A percentile compares a stretch with the other conserved stretches of the same genome.
Conservation (phyloP, 2,797 vertebrate genomes). For the Masticophis lateralis region DNA sequence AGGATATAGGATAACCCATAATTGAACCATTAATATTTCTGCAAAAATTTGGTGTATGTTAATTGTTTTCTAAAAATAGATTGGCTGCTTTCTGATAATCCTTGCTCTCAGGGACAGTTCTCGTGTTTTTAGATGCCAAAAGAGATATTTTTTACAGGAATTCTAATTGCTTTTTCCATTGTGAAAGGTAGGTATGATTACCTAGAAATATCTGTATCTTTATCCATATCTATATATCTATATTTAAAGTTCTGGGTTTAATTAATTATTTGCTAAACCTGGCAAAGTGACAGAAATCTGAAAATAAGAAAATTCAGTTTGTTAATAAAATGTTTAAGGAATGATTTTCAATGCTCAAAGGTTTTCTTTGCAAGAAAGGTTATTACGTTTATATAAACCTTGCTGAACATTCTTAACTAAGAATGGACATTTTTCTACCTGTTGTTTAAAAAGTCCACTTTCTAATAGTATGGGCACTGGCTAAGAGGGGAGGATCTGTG, state of each 20-base stretch:
- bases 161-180: not conserved
- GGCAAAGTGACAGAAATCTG: not conserved
- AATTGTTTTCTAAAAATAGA: slow-evolving; percentile 39
- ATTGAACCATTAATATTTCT: slow-evolving; percentile 29
- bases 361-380: slow-evolving; percentile 17
- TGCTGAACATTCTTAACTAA: not conserved
- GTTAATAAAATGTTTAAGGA: not conserved
- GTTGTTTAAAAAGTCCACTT: not conserved
- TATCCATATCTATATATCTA: not conserved
- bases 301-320: slow-evolving; percentile 4
- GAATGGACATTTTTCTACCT: not conserved
- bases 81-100: not conserved
- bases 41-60: slow-evolving; percentile 19
- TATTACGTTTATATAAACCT: not conserved
- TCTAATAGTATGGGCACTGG: not conserved
- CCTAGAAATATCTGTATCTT: not conserved
- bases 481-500: not conserved
- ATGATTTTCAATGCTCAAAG: not conserved
- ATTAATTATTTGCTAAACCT: not conserved
- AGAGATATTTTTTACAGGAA: not conserved
- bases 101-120: slow-evolving; percentile 10
- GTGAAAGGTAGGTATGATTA: slow-evolving; percentile 19
- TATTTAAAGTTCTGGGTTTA: not conserved
- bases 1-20: slow-evolving; percentile 4
- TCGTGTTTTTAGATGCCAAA: not conserved